Conservation (phyloP, 2,888 invertebrate genomes). For the Portevinia maculata region DNA sequence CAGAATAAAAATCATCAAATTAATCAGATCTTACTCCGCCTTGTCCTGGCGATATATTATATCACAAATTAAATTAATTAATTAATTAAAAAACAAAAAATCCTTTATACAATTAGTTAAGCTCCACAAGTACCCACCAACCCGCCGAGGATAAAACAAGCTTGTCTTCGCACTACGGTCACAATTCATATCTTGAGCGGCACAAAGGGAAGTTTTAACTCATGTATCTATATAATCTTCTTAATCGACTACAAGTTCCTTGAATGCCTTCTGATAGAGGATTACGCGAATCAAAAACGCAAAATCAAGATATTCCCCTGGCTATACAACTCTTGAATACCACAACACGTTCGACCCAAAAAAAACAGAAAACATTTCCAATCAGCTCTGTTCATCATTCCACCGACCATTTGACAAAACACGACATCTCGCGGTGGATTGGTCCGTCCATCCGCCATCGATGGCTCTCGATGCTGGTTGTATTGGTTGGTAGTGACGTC, state of each 20-base stretch:
- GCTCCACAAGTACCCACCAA: too few species aligned
- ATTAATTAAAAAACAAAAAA: too few species aligned
- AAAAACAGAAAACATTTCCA: slow-evolving; percentile 42
- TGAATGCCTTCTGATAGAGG: neutral
- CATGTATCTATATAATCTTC: neutral
- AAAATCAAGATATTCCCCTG: slow-evolving; percentile 24
- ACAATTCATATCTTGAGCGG: neutral
- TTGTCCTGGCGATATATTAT: too few species aligned
- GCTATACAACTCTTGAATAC: too few species aligned
- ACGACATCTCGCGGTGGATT: slow-evolving; percentile 63
- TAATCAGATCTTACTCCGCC: too few species aligned
- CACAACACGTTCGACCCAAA: slow-evolving; percentile 14
- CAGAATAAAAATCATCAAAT: too few species aligned
- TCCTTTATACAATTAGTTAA: too few species aligned
- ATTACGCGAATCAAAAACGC: slow-evolving; percentile 23
- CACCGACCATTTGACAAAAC: slow-evolving; percentile 51
- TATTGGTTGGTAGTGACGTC: slow-evolving; percentile 43
- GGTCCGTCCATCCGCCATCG: slow-evolving; percentile 60
- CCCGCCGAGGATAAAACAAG: too few species aligned
- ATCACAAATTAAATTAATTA: too few species aligned
- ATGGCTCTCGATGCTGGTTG: slow-evolving; percentile 16
- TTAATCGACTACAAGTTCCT: slow-evolving; percentile 24
- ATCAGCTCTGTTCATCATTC: slow-evolving; percentile 54
- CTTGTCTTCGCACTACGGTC: too few species aligned
- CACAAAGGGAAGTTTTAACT: slow-evolving; percentile 8